These are phyloP conservation scores for Parascotia fuliginaria DNA, from an alignment of 2,888 invertebrate genomes.

Conservation along the genomic window DNA sequence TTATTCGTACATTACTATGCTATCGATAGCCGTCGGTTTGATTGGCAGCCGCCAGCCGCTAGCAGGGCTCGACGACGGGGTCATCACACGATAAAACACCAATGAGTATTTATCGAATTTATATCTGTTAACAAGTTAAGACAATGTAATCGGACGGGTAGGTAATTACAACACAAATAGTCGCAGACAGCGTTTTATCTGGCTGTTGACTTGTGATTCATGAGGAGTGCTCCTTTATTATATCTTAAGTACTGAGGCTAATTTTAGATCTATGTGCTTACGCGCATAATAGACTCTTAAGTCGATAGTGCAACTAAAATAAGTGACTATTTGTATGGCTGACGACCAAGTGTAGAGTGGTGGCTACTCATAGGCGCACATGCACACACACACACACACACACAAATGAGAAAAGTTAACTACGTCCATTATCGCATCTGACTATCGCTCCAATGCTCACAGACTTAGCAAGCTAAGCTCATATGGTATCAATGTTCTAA, in stretches of 20 bases:
- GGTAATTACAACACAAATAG: conserved; percentile 59
- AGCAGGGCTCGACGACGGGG: conserved; percentile 54
- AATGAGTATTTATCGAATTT: conserved; percentile 62
- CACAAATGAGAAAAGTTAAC: too few relatives aligned
- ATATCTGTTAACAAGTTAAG: conserved; percentile 66
- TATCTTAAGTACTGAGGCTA: conserved; percentile 29
- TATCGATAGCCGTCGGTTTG: conserved; percentile 48
- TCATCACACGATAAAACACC: conserved; percentile 68
- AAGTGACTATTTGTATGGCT: too few relatives aligned
- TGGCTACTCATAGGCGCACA: too few relatives aligned
- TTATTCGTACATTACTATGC: conserved; percentile 47
- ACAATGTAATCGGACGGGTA: conserved; percentile 62
- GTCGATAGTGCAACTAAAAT: conserved; percentile 13
- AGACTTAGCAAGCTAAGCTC: too few relatives aligned
- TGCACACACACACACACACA: too few relatives aligned
- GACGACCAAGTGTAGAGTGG: too few relatives aligned
- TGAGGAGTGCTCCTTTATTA: conserved; percentile 34
- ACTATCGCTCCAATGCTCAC: too few relatives aligned
- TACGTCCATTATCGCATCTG: too few relatives aligned
- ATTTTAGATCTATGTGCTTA: conserved; percentile 29
- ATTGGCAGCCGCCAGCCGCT: conserved; percentile 52
- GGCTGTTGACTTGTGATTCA: conserved; percentile 59
- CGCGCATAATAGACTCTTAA: conserved; percentile 19
- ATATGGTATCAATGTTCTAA: too few relatives aligned
- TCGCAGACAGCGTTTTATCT: conserved; percentile 54